Evolutionary conservation across 1,140 invertebrate species (phyloP).

Genomic region (Lordiphosa mommai): DNA sequence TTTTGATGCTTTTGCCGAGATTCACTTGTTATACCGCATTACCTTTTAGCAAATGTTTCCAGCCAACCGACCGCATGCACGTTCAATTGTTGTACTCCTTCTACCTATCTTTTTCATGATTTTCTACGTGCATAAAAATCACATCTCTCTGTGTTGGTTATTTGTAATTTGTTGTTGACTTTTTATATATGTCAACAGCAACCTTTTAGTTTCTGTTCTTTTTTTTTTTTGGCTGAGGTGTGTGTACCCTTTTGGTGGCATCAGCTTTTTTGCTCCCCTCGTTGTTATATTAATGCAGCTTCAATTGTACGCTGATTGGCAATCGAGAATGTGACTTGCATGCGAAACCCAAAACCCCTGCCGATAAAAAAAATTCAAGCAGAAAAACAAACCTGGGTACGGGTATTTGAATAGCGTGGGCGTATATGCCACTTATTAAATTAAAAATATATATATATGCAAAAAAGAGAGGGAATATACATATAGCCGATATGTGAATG

Average conservation of each 20-base stretch:
- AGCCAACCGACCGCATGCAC: slow-evolving; percentile 49
- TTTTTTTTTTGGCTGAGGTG: slow-evolving; percentile 40
- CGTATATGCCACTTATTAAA: slow-evolving; percentile 69
- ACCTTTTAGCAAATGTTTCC: slow-evolving; percentile 36
- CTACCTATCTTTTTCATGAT: not conserved
- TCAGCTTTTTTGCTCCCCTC: slow-evolving; percentile 5
- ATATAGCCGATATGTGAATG: slow-evolving; percentile 8
- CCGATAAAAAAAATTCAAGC: slow-evolving; percentile 22
- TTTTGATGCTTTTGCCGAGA: slow-evolving; percentile 1
- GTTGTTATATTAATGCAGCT: slow-evolving; percentile 63
- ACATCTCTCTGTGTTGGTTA: slow-evolving; percentile 66
- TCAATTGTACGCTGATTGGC: slow-evolving; percentile 75
- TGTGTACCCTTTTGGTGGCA: slow-evolving; percentile 33
- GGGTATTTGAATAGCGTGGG: slow-evolving; percentile 58
- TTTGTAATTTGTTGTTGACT: slow-evolving; percentile 55
- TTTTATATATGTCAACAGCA: slow-evolving; percentile 55
- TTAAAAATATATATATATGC: slow-evolving; percentile 55
- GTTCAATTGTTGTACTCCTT: slow-evolving; percentile 22
- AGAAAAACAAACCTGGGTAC: slow-evolving; percentile 20
- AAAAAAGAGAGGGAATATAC: not conserved
- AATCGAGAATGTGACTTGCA: slow-evolving; percentile 77
- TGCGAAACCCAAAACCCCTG: slow-evolving; percentile 25
- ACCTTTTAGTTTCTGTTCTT: slow-evolving; percentile 10
- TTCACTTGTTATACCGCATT: slow-evolving; percentile 30
- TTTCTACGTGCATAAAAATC: slow-evolving; percentile 68